Evolutionary conservation across 2,888 invertebrate genomes (phyloP).

Genomic region (Athalia circularis): DNA sequence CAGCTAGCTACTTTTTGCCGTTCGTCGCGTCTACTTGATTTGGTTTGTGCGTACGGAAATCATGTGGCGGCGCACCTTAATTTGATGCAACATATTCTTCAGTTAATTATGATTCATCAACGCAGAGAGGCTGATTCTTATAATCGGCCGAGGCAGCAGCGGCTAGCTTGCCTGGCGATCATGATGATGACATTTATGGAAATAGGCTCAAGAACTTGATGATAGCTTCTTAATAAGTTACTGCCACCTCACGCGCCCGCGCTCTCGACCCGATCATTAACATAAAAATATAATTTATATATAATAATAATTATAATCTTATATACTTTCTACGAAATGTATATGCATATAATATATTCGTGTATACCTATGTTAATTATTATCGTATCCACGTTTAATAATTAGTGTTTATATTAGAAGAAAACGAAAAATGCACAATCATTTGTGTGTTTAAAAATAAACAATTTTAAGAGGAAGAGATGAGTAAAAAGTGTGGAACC

Average conservation of each 20-base stretch:
- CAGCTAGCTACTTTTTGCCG: no score
- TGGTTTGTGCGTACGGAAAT: constrained; percentile 47
- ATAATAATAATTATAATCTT: no score
- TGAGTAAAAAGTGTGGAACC: neutral
- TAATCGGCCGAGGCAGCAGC: constrained; percentile 10
- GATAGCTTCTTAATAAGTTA: neutral
- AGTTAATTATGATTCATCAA: constrained; percentile 63
- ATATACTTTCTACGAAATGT: no score
- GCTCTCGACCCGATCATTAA: no score
- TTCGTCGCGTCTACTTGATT: constrained; percentile 27
- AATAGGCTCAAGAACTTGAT: constrained; percentile 20
- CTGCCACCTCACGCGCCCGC: no score
- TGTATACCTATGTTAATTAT: no score
- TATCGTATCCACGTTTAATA: no score
- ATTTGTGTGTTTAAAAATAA: constrained; percentile 23
- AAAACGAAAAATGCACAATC: neutral
- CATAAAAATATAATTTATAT: no score
- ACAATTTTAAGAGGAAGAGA: neutral
- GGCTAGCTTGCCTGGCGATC: constrained; percentile 28
- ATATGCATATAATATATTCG: no score
- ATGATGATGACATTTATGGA: constrained; percentile 47
- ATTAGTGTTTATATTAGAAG: no score
- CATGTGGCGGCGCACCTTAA: constrained; percentile 56
- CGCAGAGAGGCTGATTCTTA: constrained; percentile 38
- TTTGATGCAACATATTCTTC: constrained; percentile 58